These are phyloP conservation scores for Sclerurus mexicanus DNA, from an alignment of 2,113 vertebrate genomes.

Conservation along the genomic window DNA sequence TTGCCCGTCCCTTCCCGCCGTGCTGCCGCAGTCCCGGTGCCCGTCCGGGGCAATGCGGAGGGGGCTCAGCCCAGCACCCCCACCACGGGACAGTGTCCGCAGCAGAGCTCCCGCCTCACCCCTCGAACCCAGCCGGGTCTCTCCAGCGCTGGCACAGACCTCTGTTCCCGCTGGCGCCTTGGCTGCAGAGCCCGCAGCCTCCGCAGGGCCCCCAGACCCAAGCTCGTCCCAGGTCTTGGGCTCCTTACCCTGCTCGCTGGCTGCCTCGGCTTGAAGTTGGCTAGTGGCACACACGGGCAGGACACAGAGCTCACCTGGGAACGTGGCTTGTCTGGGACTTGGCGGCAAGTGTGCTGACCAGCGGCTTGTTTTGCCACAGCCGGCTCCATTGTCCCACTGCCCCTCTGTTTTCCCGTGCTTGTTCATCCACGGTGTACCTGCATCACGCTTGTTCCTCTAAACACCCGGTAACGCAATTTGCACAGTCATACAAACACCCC, in stretches of 20 bases:
- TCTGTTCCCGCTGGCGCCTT: rapidly evolving
- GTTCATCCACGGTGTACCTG: not conserved
- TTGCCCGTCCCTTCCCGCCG: rapidly evolving
- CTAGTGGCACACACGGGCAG: rapidly evolving
- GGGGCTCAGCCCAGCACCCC: rapidly evolving
- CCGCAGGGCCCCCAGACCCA: not conserved
- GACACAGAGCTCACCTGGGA: rapidly evolving
- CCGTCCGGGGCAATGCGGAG: rapidly evolving
- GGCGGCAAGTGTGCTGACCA: not conserved
- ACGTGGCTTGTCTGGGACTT: not conserved
- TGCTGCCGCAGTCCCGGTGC: rapidly evolving
- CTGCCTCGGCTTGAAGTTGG: not conserved
- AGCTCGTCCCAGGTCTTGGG: too few species aligned
- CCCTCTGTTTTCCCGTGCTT: not conserved
- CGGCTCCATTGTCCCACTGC: not conserved
- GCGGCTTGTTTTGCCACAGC: not conserved
- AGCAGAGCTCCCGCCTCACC: not conserved
- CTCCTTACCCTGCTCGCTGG: rapidly evolving
- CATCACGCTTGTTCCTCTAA: not conserved
- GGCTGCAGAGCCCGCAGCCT: not conserved
- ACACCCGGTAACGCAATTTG: not conserved
- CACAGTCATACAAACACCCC: not conserved
- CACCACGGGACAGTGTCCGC: rapidly evolving
- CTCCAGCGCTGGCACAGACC: rapidly evolving
- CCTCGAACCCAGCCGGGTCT: rapidly evolving